Conservation (phyloP, 2,797 vertebrate species). For the Aeoliscus strigatus region DNA sequence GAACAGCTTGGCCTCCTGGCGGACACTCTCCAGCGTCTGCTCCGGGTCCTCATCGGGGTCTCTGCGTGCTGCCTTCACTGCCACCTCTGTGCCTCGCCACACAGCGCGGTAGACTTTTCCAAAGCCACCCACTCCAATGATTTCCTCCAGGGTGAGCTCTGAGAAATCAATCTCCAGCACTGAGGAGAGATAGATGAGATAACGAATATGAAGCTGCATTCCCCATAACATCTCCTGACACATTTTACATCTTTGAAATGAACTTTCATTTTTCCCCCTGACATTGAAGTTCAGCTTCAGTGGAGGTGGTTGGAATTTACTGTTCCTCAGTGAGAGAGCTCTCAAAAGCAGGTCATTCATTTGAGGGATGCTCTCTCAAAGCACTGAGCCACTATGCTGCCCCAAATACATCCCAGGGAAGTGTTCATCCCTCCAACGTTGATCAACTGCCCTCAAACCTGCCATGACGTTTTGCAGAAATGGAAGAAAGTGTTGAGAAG, state of each 20-base stretch:
- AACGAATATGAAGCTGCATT: background rate
- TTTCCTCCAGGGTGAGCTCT: slow-evolving; percentile 90
- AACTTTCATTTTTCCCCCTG: background rate
- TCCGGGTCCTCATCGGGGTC: slow-evolving; percentile 91
- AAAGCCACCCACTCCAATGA: slow-evolving; percentile 94
- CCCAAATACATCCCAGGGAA: slow-evolving; percentile 32
- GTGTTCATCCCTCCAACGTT: slow-evolving; percentile 14
- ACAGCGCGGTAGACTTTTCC: slow-evolving; percentile 94
- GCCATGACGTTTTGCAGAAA: slow-evolving; percentile 1
- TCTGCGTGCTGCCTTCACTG: slow-evolving; percentile 92
- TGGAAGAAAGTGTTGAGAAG: background rate
- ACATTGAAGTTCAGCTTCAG: slow-evolving; percentile 6
- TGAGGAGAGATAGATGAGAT: slow-evolving; percentile 30
- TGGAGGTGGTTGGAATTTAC: slow-evolving; percentile 1
- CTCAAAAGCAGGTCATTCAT: slow-evolving; percentile 35
- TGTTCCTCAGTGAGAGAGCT: slow-evolving; percentile 4
- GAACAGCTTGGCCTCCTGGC: slow-evolving; percentile 95
- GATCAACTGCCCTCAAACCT: slow-evolving; percentile 29
- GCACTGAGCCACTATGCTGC: slow-evolving; percentile 35
- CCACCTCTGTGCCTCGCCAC: slow-evolving; percentile 88
- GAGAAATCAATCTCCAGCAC: slow-evolving; percentile 92
- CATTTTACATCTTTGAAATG: background rate
- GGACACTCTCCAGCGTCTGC: slow-evolving; percentile 93
- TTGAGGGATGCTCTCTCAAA: slow-evolving; percentile 23
- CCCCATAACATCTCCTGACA: background rate